These are phyloP conservation scores for Dorcus hopei DNA, from an alignment of 2,888 invertebrate species.

Conservation along the genomic window DNA sequence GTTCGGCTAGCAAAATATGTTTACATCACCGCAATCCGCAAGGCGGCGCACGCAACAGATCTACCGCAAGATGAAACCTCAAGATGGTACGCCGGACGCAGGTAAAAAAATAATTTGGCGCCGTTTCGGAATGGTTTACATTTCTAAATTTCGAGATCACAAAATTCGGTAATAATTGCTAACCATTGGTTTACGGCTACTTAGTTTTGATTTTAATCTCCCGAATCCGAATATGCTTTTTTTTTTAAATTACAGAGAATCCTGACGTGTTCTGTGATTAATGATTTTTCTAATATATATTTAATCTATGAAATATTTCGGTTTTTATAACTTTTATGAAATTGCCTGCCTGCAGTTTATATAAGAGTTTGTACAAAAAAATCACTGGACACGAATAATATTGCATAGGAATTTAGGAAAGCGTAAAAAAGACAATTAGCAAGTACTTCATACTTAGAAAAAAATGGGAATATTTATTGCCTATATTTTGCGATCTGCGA, in stretches of 20 bases:
- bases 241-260: conserved; percentile 40
- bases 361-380: neutral
- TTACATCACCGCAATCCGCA: neutral
- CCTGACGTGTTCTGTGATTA: conserved; percentile 42
- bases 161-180: conserved; percentile 41
- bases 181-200: conserved; percentile 35
- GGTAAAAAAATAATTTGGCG: conserved; percentile 38
- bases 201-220: conserved; percentile 37
- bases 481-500: too few relatives aligned
- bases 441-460: too few relatives aligned
- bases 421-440: too few relatives aligned
- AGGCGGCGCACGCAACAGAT: neutral
- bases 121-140: conserved; percentile 37
- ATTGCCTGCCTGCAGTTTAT: neutral
- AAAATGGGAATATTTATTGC: too few relatives aligned
- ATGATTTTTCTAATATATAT: conserved; percentile 32
- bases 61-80: conserved; percentile 3
- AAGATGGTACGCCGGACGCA: conserved; percentile 10
- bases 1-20: conserved; percentile 6
- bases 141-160: conserved; percentile 34
- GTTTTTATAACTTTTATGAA: too few relatives aligned
- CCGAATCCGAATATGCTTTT: conserved; percentile 29
- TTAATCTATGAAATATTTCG: conserved; percentile 6
- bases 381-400: neutral
- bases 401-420: too few relatives aligned